Evolutionary conservation across 2,888 invertebrate genomes (phyloP).

Genomic region (Dicyrtomina minuta): DNA sequence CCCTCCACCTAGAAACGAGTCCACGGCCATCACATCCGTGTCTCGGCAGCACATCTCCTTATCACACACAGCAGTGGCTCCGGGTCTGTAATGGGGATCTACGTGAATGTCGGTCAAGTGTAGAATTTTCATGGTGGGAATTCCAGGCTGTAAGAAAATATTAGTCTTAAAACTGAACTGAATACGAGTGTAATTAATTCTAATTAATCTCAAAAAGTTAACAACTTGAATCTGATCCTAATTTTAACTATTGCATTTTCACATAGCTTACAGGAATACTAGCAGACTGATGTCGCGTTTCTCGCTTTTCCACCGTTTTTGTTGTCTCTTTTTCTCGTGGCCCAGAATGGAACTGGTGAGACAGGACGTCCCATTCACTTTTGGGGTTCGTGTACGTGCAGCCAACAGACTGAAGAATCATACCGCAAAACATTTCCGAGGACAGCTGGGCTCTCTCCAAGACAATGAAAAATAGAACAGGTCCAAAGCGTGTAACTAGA

Average conservation of each 20-base stretch:
- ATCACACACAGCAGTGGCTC: conserved; percentile 46
- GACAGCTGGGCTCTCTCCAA: conserved; percentile 42
- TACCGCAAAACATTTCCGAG: conserved; percentile 50
- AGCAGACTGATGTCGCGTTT: not conserved
- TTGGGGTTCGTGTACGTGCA: conserved; percentile 45
- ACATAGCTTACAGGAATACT: conserved; percentile 3
- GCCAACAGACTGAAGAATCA: conserved; percentile 47
- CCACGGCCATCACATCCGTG: conserved; percentile 35
- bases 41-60: conserved; percentile 49
- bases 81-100: conserved; percentile 42
- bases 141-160: conserved; percentile 36
- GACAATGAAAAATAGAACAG: conserved; percentile 49
- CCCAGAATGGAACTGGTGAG: not conserved
- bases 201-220: too few relatives aligned
- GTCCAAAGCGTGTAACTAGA: conserved; percentile 49
- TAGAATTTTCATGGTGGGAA: conserved; percentile 43
- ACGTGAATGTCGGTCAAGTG: conserved; percentile 51
- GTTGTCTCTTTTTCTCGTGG: not conserved
- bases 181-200: not conserved
- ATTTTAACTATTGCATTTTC: not conserved
- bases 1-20: conserved; percentile 42
- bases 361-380: conserved; percentile 40
- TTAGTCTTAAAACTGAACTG: too few relatives aligned
- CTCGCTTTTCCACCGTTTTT: not conserved
- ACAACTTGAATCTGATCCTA: too few relatives aligned